These are phyloP conservation scores for Perizoma flavofasciatum DNA, from an alignment of 2,888 invertebrate species.

Conservation along the genomic window DNA sequence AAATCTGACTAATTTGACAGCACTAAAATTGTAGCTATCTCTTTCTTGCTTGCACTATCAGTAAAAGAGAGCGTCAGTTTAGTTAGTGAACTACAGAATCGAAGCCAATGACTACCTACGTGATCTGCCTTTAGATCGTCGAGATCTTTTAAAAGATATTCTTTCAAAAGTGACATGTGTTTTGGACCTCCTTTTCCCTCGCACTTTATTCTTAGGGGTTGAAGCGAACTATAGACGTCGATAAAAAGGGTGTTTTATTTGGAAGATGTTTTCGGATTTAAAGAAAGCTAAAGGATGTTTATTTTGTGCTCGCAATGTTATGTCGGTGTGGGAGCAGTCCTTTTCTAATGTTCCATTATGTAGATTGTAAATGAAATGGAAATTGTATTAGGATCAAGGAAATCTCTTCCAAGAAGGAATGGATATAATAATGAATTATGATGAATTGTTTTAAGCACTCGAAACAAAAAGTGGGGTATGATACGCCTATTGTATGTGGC, in stretches of 20 bases:
- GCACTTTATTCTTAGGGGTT: conserved; percentile 5
- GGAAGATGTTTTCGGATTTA: conserved; percentile 5
- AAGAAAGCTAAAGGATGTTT: not conserved
- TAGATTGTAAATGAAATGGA: not conserved
- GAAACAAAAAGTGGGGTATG: no score
- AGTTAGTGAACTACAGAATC: no score
- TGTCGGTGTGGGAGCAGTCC: conserved; percentile 1
- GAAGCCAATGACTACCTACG: no score
- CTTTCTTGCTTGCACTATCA: no score
- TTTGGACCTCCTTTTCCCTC: conserved; percentile 4
- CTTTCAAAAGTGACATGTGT: conserved; percentile 11
- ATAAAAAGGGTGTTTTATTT: conserved; percentile 6
- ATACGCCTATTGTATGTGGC: no score
- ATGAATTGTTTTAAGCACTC: no score
- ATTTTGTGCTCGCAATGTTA: conserved; percentile 6
- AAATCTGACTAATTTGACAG: no score
- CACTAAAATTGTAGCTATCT: no score
- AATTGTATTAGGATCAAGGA: not conserved
- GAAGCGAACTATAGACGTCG: conserved; percentile 6
- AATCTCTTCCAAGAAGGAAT: not conserved
- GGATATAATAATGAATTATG: no score
- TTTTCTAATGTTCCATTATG: conserved; percentile 1
- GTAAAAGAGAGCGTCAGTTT: no score
- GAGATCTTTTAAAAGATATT: no score
- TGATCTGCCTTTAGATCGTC: no score